Evolutionary conservation across 2,888 invertebrate species (phyloP).

Genomic region (Gastrophysa polygoni): DNA sequence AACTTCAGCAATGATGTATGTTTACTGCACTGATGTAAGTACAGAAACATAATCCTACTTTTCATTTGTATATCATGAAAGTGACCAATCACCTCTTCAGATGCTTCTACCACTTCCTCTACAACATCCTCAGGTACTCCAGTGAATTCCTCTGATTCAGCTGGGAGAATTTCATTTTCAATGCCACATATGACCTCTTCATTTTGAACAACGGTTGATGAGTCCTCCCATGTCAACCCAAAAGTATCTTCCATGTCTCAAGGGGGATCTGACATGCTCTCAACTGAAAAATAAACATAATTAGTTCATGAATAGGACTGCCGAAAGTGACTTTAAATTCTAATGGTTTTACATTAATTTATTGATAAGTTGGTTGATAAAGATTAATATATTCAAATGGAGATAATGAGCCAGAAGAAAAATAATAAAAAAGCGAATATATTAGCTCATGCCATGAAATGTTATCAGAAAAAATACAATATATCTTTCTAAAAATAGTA

Average conservation of each 20-base stretch:
- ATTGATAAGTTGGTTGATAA: too few species aligned
- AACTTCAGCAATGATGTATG: too few species aligned
- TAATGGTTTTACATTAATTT: too few species aligned
- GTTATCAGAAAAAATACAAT: too few species aligned
- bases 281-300: neutral
- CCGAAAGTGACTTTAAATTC: too few species aligned
- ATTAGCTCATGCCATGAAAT: too few species aligned
- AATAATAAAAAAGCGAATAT: too few species aligned
- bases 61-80: too few species aligned
- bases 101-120: conserved; percentile 33
- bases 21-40: too few species aligned
- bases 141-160: conserved; percentile 53
- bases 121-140: conserved; percentile 48
- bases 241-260: conserved; percentile 54
- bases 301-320: neutral
- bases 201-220: conserved; percentile 54
- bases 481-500: conserved; percentile 14
- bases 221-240: conserved; percentile 56
- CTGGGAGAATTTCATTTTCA: conserved; percentile 57
- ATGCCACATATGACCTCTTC: conserved; percentile 64
- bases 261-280: conserved; percentile 12
- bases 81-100: conserved; percentile 5
- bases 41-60: too few species aligned
- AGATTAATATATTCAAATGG: too few species aligned
- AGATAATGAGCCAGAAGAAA: too few species aligned